Conservation (phyloP, 2,797 vertebrate genomes). For the Notolepis coatsorum region DNA sequence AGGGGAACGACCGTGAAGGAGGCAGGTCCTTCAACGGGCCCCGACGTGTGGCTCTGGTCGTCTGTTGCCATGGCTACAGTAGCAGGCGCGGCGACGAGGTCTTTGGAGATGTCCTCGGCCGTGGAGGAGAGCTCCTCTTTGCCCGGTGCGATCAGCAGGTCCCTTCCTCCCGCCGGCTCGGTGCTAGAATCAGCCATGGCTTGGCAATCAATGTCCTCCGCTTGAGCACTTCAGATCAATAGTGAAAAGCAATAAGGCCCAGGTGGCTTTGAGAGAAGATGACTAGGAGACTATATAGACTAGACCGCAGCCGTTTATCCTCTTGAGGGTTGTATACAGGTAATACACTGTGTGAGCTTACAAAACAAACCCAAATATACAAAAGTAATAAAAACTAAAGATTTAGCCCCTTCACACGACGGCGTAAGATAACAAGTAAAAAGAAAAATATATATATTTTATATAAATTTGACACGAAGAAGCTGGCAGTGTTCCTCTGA, state of each 20-base stretch:
- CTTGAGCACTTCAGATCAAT: neutral
- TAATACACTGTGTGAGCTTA: no score
- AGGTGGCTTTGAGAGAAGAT: neutral
- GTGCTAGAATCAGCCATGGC: constrained; percentile 67
- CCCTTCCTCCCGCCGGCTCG: constrained; percentile 12
- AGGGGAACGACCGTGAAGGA: neutral
- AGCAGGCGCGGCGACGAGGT: neutral
- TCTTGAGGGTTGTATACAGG: no score
- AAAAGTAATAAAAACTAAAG: neutral
- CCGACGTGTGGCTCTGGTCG: neutral
- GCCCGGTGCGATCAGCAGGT: constrained; percentile 7
- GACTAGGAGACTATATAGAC: neutral
- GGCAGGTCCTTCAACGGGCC: neutral
- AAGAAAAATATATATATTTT: no score
- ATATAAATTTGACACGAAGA: no score
- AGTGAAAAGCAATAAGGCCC: constrained; percentile 11
- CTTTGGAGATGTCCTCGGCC: constrained; percentile 29
- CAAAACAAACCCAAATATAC: no score
- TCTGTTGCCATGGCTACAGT: neutral
- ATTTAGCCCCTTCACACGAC: neutral
- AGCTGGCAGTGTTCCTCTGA: neutral
- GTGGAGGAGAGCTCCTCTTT: constrained; percentile 9
- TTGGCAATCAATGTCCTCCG: neutral
- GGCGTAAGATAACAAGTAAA: no score
- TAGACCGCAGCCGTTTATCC: neutral